Evolutionary conservation across 1,140 invertebrate genomes (phyloP).

Genomic region (Scaptodrosophila lebanonensis): DNA sequence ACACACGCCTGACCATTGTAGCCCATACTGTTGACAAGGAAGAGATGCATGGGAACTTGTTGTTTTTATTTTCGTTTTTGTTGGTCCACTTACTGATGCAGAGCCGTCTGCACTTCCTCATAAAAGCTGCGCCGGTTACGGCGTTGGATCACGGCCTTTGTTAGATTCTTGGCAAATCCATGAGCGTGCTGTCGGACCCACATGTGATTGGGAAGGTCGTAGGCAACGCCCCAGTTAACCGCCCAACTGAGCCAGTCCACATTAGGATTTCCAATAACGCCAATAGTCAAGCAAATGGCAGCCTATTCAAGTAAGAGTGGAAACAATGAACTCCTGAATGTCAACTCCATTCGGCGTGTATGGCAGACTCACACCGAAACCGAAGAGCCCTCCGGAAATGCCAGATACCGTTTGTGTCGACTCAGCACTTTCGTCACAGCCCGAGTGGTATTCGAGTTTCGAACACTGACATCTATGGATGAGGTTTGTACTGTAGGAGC

Average conservation of each 20-base stretch:
- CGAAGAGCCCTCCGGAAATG: conserved; percentile 77
- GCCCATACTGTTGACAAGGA: conserved; percentile 80
- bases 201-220: conserved; percentile 84
- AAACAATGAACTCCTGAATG: not conserved
- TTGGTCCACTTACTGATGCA: conserved; percentile 80
- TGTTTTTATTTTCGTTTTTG: no score
- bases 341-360: not conserved
- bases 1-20: conserved; percentile 83
- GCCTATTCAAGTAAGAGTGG: conserved; percentile 36
- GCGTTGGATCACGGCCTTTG: conserved; percentile 79
- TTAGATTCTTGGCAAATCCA: conserved; percentile 58
- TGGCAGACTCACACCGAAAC: conserved; percentile 75
- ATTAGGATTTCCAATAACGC: conserved; percentile 71
- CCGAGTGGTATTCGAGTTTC: conserved; percentile 25
- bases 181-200: conserved; percentile 79
- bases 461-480: not conserved
- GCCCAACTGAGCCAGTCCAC: conserved; percentile 70
- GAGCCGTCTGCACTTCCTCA: conserved; percentile 82
- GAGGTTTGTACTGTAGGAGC: not conserved
- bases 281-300: conserved; percentile 69
- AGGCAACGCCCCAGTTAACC: conserved; percentile 86
- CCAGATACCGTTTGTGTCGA: conserved; percentile 68
- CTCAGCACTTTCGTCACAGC: conserved; percentile 41
- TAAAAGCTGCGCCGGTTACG: conserved; percentile 83
- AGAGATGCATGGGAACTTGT: no score